Base-by-base conservation (phyloP, 2,113 vertebrate genomes). In the Nothocercus nigrocapillus region DNA sequence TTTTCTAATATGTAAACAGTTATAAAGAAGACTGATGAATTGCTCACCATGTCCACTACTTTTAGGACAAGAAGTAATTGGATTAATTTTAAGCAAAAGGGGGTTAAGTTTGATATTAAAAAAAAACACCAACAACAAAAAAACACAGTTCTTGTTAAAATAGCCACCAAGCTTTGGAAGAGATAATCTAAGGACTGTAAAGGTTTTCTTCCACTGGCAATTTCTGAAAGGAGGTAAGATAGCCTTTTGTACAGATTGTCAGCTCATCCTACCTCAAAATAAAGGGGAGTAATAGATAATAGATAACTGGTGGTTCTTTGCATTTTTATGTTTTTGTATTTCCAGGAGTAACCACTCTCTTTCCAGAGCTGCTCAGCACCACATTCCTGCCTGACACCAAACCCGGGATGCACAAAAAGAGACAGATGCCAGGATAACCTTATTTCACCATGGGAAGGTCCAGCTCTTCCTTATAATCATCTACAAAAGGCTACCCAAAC, bases 1-100 rank as follows among this genome's bases (percentile, higher is more conserved):
- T 76, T 87, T 91, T 93, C 38, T 93, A 30, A 44, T 18, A 87
- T 7, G 8, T 13, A 67, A 58, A 59, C 9, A 17, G 7, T 51
- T 67, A 49, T 17, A 51, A 75, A 79, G 38, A 76, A 51, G 27
- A 76, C 56, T 63, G 44, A 88, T 81, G 53, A 47, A 17, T 68
- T 89, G 4, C 13, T 89, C 10, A 21, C 25, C 53, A 18, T 28
- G 8, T 81, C 67, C 24, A 63, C 24, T 42, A 74, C 9, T 42
- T 9, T 40, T 75, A 79, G 30, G 69, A 75, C 21, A 61, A 87
- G 61, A 91, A 82, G 89, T 61, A 79, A 75, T 54, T 45, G 64
- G 18, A 56, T 56, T 67, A 40, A 76, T 59, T 76, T 85, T 53
- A 75, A 61, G 6, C 42, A n/a, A 84, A 78, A 19, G 11, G 1